phyloP scores from a whole-genome alignment of 2,888 invertebrate genomes.

The Cyaniris semiargus region DNA sequence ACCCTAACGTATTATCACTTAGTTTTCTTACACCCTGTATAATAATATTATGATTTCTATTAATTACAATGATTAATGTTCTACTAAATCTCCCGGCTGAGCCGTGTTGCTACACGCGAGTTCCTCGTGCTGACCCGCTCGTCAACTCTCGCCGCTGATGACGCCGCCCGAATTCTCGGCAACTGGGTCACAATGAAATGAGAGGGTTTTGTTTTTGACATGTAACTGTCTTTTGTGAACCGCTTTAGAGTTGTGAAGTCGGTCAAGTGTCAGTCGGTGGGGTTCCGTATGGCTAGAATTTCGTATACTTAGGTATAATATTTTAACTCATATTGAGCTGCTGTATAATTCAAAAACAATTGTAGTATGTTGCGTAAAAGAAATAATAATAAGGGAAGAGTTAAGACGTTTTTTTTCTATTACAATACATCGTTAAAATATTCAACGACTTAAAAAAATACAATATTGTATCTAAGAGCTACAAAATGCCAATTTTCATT shows the following conservation, averaged over 20 bases:
- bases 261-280: constrained; percentile 13
- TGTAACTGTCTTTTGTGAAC: constrained; percentile 19
- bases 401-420: too few relatives aligned
- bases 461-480: too few relatives aligned
- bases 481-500: too few relatives aligned
- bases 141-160: background rate
- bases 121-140: background rate
- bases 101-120: background rate
- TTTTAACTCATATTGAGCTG: background rate
- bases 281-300: background rate
- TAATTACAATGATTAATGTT: too few relatives aligned
- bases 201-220: constrained; percentile 22
- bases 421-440: too few relatives aligned
- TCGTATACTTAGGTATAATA: background rate
- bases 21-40: too few relatives aligned
- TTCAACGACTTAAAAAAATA: too few relatives aligned
- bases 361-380: background rate
- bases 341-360: background rate
- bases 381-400: background rate
- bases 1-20: too few relatives aligned
- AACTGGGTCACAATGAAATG: constrained; percentile 19
- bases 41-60: too few relatives aligned
- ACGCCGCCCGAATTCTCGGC: background rate
- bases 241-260: constrained; percentile 16
- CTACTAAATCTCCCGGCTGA: too few relatives aligned